Conservation (phyloP, 2,888 invertebrate genomes). For the Eutolmus rufibarbis region DNA sequence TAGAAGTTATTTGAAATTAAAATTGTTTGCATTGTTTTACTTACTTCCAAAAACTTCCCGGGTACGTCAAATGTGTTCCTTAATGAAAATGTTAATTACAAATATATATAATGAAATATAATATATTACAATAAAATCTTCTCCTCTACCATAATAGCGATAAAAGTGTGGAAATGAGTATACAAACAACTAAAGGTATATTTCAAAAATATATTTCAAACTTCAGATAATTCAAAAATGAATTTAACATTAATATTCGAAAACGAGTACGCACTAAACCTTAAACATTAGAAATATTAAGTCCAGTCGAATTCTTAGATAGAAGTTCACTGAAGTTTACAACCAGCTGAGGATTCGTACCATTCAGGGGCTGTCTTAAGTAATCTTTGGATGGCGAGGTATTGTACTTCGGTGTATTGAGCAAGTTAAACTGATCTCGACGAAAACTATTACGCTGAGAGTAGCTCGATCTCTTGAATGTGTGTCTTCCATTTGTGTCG, state of each 20-base stretch:
- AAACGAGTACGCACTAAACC: constrained; percentile 25
- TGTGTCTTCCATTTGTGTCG: constrained; percentile 56
- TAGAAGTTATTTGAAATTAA: too few species aligned
- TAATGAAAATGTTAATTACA: too few species aligned
- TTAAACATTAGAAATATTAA: constrained; percentile 47
- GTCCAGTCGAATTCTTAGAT: constrained; percentile 19
- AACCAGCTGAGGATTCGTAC: constrained; percentile 39
- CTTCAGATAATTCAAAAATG: constrained; percentile 25
- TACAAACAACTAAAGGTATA: neutral
- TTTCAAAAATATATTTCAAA: constrained; percentile 27
- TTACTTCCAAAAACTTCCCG: too few species aligned
- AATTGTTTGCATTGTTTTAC: too few species aligned
- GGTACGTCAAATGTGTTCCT: too few species aligned
- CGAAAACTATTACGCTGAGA: constrained; percentile 40
- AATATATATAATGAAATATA: too few species aligned
- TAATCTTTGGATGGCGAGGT: constrained; percentile 38
- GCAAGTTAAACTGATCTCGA: constrained; percentile 41
- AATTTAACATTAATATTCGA: neutral
- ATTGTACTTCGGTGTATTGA: constrained; percentile 32
- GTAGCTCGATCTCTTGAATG: constrained; percentile 47
- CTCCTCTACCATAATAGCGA: too few species aligned
- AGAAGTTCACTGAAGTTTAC: constrained; percentile 37
- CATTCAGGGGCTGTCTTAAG: constrained; percentile 26
- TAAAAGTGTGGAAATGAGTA: neutral
- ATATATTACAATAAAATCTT: too few species aligned